These are phyloP conservation scores for Drosophila cyrtoloma DNA, from an alignment of 2,888 invertebrate species.

Conservation along the genomic window DNA sequence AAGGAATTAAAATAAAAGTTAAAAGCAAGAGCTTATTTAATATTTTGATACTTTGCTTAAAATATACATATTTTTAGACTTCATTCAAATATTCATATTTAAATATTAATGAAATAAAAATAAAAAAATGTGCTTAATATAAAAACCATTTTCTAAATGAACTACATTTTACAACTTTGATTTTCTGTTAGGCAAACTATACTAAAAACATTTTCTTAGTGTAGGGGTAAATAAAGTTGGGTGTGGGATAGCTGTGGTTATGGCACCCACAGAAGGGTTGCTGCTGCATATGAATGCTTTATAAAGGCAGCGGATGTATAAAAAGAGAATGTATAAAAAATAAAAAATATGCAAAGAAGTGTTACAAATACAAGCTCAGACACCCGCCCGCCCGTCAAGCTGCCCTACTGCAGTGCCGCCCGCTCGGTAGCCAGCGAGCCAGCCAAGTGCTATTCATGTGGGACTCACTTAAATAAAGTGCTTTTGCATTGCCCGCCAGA, in stretches of 20 bases:
- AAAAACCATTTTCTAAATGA: neutral
- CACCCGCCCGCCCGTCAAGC: slow-evolving; percentile 38
- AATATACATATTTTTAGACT: neutral
- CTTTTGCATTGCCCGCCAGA: slow-evolving; percentile 74
- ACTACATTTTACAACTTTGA: neutral
- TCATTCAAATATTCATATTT: neutral
- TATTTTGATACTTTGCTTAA: neutral
- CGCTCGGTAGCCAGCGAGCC: slow-evolving; percentile 38
- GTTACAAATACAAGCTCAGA: slow-evolving; percentile 71
- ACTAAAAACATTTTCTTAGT: neutral
- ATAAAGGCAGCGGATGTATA: slow-evolving; percentile 64
- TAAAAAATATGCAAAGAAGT: slow-evolving; percentile 70
- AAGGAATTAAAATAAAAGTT: neutral
- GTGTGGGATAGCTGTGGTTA: slow-evolving; percentile 31
- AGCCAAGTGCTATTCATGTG: slow-evolving; percentile 78
- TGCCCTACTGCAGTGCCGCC: neutral
- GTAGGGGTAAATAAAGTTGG: slow-evolving; percentile 18
- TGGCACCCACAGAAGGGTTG: slow-evolving; percentile 28
- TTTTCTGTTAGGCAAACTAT: neutral
- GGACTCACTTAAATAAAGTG: slow-evolving; percentile 81
- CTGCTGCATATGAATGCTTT: slow-evolving; percentile 44
- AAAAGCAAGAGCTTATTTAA: neutral
- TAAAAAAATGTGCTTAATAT: neutral
- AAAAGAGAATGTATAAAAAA: slow-evolving; percentile 7
- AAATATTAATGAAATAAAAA: neutral